Percentiles rank a stretch among this genome's conserved stretches.
phyloP scores from a whole-genome alignment of 2,888 invertebrate species.

The Steinernema hermaphroditum region DNA sequence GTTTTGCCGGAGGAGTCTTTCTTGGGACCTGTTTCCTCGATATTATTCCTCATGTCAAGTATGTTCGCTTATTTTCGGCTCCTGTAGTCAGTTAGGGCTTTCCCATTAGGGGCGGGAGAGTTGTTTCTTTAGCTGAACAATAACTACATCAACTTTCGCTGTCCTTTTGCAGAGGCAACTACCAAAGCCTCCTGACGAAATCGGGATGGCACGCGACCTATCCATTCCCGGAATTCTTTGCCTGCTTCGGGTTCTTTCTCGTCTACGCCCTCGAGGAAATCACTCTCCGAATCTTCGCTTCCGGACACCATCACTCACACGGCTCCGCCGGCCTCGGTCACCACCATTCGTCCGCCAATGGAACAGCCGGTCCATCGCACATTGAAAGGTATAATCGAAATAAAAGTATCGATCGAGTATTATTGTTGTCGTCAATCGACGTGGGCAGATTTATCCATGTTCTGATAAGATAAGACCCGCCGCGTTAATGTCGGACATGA shows the following conservation, averaged over 20 bases:
- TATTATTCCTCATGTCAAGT: conserved; percentile 64
- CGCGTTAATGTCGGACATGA: neutral
- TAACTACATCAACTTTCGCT: too few relatives aligned
- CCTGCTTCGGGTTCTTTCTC: conserved; percentile 62
- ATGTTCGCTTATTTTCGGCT: conserved; percentile 17
- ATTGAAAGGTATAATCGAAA: conserved; percentile 14
- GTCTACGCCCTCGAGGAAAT: conserved; percentile 63
- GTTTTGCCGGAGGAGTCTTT: conserved; percentile 66
- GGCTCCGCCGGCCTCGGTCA: neutral
- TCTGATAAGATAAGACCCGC: conserved; percentile 11
- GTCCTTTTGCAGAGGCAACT: conserved; percentile 53
- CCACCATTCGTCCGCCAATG: neutral
- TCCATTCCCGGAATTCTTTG: conserved; percentile 59
- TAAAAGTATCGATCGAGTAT: conserved; percentile 5
- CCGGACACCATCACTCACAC: conserved; percentile 46
- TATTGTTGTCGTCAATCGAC: conserved; percentile 15
- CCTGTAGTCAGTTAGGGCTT: neutral
- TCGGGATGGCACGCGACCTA: conserved; percentile 43
- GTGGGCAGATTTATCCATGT: neutral
- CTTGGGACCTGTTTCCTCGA: conserved; percentile 64
- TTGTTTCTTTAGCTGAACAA: too few relatives aligned
- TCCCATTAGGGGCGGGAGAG: too few relatives aligned
- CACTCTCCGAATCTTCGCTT: conserved; percentile 54
- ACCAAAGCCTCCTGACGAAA: conserved; percentile 37
- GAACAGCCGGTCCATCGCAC: neutral